A percentile compares a stretch with the other conserved stretches of the same genome.
Conservation (phyloP, 35 echinoderm and acorn worm species). For the Ophioderma brevispina region DNA sequence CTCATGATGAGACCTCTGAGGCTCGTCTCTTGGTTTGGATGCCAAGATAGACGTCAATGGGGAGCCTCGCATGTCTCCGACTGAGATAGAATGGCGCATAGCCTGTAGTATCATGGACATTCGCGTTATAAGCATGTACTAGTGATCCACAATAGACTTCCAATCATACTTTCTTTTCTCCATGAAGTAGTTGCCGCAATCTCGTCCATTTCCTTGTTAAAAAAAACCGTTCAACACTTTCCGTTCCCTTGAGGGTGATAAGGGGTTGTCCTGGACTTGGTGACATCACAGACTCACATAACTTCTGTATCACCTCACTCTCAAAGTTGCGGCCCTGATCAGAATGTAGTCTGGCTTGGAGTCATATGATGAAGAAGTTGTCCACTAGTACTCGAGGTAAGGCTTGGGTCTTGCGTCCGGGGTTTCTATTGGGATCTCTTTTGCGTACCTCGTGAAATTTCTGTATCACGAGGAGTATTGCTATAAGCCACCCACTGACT, state of each 20-base stretch:
- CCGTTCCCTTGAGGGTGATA: conserved; percentile 31
- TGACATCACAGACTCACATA: not conserved
- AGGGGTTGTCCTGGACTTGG: conserved; percentile 23
- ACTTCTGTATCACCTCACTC: conserved; percentile 51
- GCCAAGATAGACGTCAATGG: conserved; percentile 50
- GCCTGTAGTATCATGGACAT: conserved; percentile 13
- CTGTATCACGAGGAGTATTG: conserved; percentile 44
- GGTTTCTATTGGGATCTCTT: conserved; percentile 28
- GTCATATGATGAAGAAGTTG: conserved; percentile 41
- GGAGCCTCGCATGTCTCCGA: conserved; percentile 19
- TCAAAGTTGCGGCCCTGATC: conserved; percentile 59
- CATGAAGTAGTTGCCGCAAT: conserved; percentile 29
- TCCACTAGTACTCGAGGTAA: conserved; percentile 22
- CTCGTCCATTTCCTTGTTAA: not conserved
- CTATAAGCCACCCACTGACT: not conserved
- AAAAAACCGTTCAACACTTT: not conserved
- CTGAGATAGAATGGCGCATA: conserved; percentile 38
- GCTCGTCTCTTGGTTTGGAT: not conserved
- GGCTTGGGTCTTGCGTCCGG: conserved; percentile 42
- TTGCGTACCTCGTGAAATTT: conserved; percentile 47
- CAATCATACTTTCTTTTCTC: conserved; percentile 44
- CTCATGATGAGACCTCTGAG: conserved; percentile 31
- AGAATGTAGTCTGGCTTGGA: conserved; percentile 29
- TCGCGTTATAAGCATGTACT: conserved; percentile 36
- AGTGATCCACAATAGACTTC: not conserved